phyloP scores from a whole-genome alignment of 2,888 invertebrate genomes.

The Stegana nigrithorax region DNA sequence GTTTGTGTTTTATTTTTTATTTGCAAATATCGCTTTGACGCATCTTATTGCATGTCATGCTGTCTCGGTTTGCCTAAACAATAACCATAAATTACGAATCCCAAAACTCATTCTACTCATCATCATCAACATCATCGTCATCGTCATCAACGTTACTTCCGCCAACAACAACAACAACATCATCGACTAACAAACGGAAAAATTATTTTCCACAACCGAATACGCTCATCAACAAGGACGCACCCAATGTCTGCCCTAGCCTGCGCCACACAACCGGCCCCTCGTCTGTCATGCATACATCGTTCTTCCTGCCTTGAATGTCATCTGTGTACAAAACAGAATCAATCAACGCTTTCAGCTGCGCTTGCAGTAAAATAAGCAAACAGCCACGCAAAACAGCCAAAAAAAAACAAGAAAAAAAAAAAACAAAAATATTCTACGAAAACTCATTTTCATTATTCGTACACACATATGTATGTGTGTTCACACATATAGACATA shows the following conservation, averaged over 20 bases:
- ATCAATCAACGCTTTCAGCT: conserved; percentile 17
- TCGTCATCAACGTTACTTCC: not conserved
- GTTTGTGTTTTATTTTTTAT: conserved; percentile 1
- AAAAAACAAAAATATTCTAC: not conserved
- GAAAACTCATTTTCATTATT: conserved; percentile 17
- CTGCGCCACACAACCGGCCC: no score
- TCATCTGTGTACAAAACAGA: conserved; percentile 14
- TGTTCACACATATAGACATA: no score
- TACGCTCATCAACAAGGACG: not conserved
- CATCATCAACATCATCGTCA: conserved; percentile 3
- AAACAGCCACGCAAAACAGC: not conserved
- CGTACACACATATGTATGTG: no score
- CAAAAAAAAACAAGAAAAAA: not conserved
- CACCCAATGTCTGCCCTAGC: no score
- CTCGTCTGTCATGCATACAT: no score
- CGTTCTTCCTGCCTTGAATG: no score
- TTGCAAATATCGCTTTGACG: not conserved
- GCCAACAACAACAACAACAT: not conserved
- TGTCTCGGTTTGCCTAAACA: conserved; percentile 26
- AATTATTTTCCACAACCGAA: not conserved
- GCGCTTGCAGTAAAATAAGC: no score
- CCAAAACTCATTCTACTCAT: not conserved
- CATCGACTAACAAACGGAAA: not conserved
- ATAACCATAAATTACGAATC: conserved; percentile 9
- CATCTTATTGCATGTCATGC: not conserved